Conservation (phyloP, 1,140 invertebrate species). For the Drosophila pectinifera region DNA sequence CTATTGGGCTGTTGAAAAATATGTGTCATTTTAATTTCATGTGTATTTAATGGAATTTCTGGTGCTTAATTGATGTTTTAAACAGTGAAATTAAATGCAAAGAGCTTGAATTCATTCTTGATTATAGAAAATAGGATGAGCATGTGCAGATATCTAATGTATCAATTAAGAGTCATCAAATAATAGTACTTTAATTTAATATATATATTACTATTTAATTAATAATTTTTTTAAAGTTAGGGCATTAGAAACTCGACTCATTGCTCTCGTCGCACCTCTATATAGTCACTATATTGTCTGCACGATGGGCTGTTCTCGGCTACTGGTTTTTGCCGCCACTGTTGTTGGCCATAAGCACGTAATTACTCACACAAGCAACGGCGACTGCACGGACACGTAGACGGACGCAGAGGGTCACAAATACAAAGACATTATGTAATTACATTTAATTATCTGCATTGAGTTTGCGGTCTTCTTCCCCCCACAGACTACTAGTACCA, state of each 20-base stretch:
- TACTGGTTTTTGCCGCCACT: slow-evolving; percentile 10
- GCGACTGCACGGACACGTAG: slow-evolving; percentile 14
- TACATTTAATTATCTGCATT: slow-evolving; percentile 82
- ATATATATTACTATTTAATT: too few species aligned
- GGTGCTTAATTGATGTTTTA: not conserved
- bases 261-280: not conserved
- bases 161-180: too few species aligned
- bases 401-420: slow-evolving; percentile 20
- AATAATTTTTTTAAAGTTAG: too few species aligned
- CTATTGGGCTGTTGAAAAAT: not conserved
- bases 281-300: slow-evolving; percentile 7
- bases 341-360: slow-evolving; percentile 44
- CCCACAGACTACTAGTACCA: too few species aligned
- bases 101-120: rapidly evolving
- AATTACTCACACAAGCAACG: slow-evolving; percentile 45
- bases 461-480: slow-evolving; percentile 73
- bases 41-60: not conserved
- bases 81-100: not conserved
- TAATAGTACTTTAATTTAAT: too few species aligned
- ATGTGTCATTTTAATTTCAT: not conserved
- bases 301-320: slow-evolving; percentile 1
- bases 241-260: slow-evolving; percentile 1
- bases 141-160: not conserved
- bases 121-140: not conserved
- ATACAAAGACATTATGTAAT: slow-evolving; percentile 72